Base-by-base conservation (phyloP, 1,140 invertebrate genomes). In the Drosophila kohkoa region DNA sequence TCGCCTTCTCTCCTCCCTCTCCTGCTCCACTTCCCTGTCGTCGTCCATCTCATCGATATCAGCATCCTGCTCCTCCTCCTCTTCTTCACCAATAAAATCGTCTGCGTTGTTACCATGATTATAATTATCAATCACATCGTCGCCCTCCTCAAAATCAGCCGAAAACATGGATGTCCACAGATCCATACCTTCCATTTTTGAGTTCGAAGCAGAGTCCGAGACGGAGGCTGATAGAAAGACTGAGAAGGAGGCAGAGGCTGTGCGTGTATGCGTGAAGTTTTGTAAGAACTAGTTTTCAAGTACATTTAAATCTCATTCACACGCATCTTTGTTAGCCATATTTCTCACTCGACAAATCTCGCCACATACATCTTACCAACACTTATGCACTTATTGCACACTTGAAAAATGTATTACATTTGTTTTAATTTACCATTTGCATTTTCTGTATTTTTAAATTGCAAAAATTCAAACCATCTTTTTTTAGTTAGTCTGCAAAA, bases 161-260 rank as follows among this genome's bases (percentile, higher is more conserved):
- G 89, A 91, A 68, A 91, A 91, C 89, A 91, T 91, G 10, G 85
- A 89, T 60, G 86, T 91, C 89, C 89, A 91, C 15, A 91, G 69
- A 54, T 91, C 89, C 77, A 91, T 83, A 46, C 82, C 79, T 69
- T 91, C 89, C 89, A 91, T 91, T 66, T 82, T 71, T 66, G 63
- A 25, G 20, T 25, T 25, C 20, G 20, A 25, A 25, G 20, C 20
- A 25, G 20, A 25, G 20, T 25, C 20, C 20, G 20, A 25, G 20
- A 25, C 20, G 79, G 11, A 69, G 46, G 32, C 54, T 78, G 38
- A 3, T 25, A 25, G 20, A 25, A 25, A 38, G 30, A 8, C 16
- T 49, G 60, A 11, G 49, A 62, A 52, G 75, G 11, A 70, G 43
- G 43, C 54, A 67, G 41, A 38, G 38, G 6, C 20, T 52, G 55